These are phyloP conservation scores for Tenthredo mesomela DNA, from an alignment of 2,888 invertebrate genomes.

Conservation along the genomic window DNA sequence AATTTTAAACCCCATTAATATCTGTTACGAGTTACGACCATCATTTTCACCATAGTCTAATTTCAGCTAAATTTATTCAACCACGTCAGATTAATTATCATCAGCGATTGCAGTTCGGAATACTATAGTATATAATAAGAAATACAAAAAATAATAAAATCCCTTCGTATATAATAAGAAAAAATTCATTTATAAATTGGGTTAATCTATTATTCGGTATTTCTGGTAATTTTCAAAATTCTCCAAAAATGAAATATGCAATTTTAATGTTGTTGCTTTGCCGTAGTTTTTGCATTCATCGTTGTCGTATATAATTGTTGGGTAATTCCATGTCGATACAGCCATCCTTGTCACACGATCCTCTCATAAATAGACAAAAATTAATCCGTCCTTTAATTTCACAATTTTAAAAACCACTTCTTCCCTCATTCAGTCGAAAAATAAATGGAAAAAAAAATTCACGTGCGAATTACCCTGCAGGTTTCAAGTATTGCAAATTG, in stretches of 20 bases:
- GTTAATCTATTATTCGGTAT: background rate
- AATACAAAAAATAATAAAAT: too few relatives aligned
- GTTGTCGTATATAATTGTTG: slow-evolving; percentile 33
- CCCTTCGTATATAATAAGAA: background rate
- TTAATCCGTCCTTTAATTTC: background rate
- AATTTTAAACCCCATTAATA: background rate
- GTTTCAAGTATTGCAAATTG: slow-evolving; percentile 17
- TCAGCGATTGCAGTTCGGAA: background rate
- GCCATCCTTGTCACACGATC: background rate
- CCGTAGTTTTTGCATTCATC: slow-evolving; percentile 27
- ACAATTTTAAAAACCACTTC: background rate
- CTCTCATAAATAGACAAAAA: background rate
- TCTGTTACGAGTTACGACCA: slow-evolving; percentile 7
- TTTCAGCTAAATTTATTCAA: slow-evolving; percentile 11
- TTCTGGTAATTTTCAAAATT: background rate
- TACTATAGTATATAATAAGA: background rate
- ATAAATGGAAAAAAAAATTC: background rate
- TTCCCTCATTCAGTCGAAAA: background rate
- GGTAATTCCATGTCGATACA: slow-evolving; percentile 20
- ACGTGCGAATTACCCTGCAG: slow-evolving; percentile 26
- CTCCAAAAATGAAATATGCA: background rate
- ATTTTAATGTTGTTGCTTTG: slow-evolving; percentile 10
- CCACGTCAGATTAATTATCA: slow-evolving; percentile 13
- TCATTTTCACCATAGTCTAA: slow-evolving; percentile 9
- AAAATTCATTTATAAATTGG: background rate